A percentile compares a stretch with the other conserved stretches of the same genome.
Evolutionary conservation across 1,140 invertebrate genomes (phyloP).

Genomic region (Thaumetopoea pityocampa): DNA sequence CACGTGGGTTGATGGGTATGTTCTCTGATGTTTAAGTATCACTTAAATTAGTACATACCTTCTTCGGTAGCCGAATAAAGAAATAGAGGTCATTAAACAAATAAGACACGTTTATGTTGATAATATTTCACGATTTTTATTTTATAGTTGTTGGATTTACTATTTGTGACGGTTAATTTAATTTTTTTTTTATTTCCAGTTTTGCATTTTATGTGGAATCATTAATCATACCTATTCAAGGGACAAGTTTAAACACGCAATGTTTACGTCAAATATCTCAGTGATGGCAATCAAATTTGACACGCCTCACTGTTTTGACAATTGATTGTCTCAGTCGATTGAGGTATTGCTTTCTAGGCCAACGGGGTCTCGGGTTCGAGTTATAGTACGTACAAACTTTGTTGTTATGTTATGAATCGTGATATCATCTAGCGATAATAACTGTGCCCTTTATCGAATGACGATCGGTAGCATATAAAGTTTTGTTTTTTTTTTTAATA

Average conservation of each 20-base stretch:
- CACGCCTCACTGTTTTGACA: no score
- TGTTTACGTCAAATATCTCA: neutral
- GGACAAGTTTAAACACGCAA: neutral
- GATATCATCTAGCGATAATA: no score
- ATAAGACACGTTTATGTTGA: slow-evolving; percentile 40
- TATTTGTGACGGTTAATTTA: slow-evolving; percentile 37
- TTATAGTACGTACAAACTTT: slow-evolving; percentile 2
- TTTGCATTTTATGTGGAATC: slow-evolving; percentile 40
- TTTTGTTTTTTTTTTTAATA: no score
- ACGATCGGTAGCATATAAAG: no score
- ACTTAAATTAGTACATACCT: slow-evolving; percentile 39
- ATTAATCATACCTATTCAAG: slow-evolving; percentile 12
- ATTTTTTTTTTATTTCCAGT: slow-evolving; percentile 31
- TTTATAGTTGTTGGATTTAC: slow-evolving; percentile 42
- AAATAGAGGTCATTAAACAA: slow-evolving; percentile 43
- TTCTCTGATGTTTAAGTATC: slow-evolving; percentile 36
- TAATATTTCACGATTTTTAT: slow-evolving; percentile 48
- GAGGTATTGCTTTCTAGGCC: no score
- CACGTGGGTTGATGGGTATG: slow-evolving; percentile 8
- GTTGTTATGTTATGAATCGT: no score
- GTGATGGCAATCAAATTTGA: neutral
- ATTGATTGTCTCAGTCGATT: no score
- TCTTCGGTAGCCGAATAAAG: slow-evolving; percentile 51
- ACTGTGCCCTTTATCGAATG: no score
- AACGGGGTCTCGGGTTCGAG: neutral